phyloP scores from a whole-genome alignment of 2,888 invertebrate genomes.

The Diachrysia chrysitis region DNA sequence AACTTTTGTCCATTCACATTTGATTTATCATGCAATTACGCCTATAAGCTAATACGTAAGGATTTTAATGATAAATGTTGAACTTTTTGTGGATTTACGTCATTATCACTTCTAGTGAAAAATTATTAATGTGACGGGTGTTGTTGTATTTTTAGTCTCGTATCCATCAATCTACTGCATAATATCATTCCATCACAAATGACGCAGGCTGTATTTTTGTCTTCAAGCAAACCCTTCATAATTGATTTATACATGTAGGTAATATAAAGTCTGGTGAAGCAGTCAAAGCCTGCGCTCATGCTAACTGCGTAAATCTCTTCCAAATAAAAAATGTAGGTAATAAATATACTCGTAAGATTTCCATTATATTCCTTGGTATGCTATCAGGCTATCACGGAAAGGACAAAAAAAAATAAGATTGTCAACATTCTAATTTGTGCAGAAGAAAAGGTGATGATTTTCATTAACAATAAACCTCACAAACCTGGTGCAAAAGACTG shows the following conservation, averaged over 20 bases:
- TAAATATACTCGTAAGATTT: too few relatives aligned
- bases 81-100: background rate
- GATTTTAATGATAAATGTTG: background rate
- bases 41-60: background rate
- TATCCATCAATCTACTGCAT: slow-evolving; percentile 2
- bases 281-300: too few relatives aligned
- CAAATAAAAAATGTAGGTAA: too few relatives aligned
- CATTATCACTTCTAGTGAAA: background rate
- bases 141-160: slow-evolving; percentile 1
- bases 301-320: too few relatives aligned
- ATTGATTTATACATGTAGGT: too few relatives aligned
- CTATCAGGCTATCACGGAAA: background rate
- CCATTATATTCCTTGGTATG: background rate
- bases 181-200: slow-evolving; percentile 1
- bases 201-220: background rate
- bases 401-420: background rate
- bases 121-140: background rate
- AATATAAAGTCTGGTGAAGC: too few relatives aligned
- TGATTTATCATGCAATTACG: background rate
- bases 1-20: background rate
- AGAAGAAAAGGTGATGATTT: background rate
- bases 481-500: background rate
- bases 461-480: background rate
- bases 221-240: background rate
- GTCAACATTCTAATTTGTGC: background rate